Percentiles rank a stretch among this genome's conserved stretches.
phyloP scores from a whole-genome alignment of 2,113 vertebrate genomes.

The Tachycineta bicolor region DNA sequence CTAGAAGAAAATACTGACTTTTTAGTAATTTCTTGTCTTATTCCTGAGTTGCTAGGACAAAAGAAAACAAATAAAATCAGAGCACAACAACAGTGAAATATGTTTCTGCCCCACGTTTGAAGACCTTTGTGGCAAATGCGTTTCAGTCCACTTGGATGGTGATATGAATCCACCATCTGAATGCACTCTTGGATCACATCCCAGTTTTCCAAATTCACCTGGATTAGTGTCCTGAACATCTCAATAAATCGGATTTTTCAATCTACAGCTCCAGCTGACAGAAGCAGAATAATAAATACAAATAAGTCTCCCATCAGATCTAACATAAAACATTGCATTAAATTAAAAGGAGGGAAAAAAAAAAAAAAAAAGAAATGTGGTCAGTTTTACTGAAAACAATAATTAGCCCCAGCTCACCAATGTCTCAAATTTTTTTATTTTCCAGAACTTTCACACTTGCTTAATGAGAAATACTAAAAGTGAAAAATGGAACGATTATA shows the following conservation, averaged over 20 bases:
- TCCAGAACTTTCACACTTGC: neutral
- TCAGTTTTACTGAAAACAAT: neutral
- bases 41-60: conserved; percentile 18
- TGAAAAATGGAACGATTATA: neutral
- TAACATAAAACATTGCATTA: neutral
- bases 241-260: conserved; percentile 3
- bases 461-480: neutral
- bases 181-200: conserved; percentile 3
- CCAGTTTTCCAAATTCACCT: conserved; percentile 58
- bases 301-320: neutral
- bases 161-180: neutral
- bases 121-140: conserved; percentile 7
- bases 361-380: neutral
- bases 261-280: neutral
- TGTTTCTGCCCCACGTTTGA: conserved; percentile 26
- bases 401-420: neutral
- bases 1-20: conserved; percentile 46
- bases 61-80: conserved; percentile 15
- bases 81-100: neutral
- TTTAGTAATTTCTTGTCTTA: conserved; percentile 41
- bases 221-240: conserved; percentile 38
- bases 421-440: neutral
- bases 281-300: neutral
- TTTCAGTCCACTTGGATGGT: neutral
- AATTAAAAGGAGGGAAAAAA: neutral